Base-by-base conservation (phyloP, 2,797 vertebrate species). In the Crocidura indochinensis region DNA sequence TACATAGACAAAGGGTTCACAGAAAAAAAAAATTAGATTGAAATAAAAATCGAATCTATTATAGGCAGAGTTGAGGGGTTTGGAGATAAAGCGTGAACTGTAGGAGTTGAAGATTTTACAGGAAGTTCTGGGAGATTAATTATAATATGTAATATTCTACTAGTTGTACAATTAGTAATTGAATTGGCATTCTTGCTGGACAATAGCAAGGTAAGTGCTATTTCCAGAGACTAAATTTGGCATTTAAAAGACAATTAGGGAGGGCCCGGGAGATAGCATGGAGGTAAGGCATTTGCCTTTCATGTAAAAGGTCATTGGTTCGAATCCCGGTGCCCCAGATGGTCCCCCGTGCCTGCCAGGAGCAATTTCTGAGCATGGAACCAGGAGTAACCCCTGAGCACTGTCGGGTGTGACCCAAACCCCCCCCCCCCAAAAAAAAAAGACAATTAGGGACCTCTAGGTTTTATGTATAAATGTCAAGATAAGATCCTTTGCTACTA, bases 131-230 rank as follows among this genome's bases (percentile, higher is more conserved):
- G 69, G 15, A 77, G 67, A 93, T 38, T 82, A 78, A 90, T 89
- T 75, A 46, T 49, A 84, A 65, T 4, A 38, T 31, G 27, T 10
- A 82, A 75, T 82, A 68, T 92, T 89, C 49, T 84, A 72, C 60
- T 75, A 83, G 89, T 68, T 92, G 69, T 5, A 49, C 29, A 60
- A 47, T 64, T 93, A 72, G 46, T 77, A 85, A 91, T 51, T 90
- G 90, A 91, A 85, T 74, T 26, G 44, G 84, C 91, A 71, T 68
- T 24, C 67, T 94, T 60, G 22, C 75, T 93, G 68, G 62, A 73
- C 44, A 84, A 51, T 73, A 84, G 53, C 26, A 26, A 93, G 60
- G 47, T 49, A 89, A 84, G 65, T 72, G 64, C n/a, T 87, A 38
- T 78, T 75, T 82, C 44, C 44, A 79, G 65, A 79, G 11, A 72